phyloP scores from a whole-genome alignment of 2,888 invertebrate genomes.

The Eremobia ochroleuca region DNA sequence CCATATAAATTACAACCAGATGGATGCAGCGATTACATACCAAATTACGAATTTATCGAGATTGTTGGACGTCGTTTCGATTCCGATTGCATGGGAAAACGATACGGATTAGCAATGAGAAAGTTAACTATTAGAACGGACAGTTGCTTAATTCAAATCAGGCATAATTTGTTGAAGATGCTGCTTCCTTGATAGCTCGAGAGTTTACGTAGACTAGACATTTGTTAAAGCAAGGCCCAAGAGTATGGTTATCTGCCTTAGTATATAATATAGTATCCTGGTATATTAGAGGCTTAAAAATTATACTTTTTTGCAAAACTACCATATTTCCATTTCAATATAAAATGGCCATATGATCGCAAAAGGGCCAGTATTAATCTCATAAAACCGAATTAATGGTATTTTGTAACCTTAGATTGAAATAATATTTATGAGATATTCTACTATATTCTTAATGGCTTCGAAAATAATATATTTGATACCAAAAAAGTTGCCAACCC shows the following conservation, averaged over 20 bases:
- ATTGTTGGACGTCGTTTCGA: conserved; percentile 74
- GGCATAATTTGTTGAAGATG: conserved; percentile 53
- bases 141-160: conserved; percentile 60
- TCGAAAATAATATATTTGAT: background rate
- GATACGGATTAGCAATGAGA: conserved; percentile 70
- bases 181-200: conserved; percentile 32
- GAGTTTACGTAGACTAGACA: conserved; percentile 15
- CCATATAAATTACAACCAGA: conserved; percentile 75
- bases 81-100: conserved; percentile 78
- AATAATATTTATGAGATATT: background rate
- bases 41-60: conserved; percentile 82
- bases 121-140: conserved; percentile 68
- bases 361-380: background rate
- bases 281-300: background rate
- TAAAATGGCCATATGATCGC: background rate
- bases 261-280: background rate
- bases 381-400: background rate
- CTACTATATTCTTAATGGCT: background rate
- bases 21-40: conserved; percentile 78
- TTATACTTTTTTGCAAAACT: background rate
- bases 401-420: background rate
- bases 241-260: background rate
- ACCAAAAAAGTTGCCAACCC: background rate
- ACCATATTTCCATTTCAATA: background rate
- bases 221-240: background rate